Percentiles rank a stretch among this genome's conserved stretches.
These are phyloP conservation scores for Erpetoichthys calabaricus DNA, from an alignment of 2,797 vertebrate species.

Conservation along the genomic window DNA sequence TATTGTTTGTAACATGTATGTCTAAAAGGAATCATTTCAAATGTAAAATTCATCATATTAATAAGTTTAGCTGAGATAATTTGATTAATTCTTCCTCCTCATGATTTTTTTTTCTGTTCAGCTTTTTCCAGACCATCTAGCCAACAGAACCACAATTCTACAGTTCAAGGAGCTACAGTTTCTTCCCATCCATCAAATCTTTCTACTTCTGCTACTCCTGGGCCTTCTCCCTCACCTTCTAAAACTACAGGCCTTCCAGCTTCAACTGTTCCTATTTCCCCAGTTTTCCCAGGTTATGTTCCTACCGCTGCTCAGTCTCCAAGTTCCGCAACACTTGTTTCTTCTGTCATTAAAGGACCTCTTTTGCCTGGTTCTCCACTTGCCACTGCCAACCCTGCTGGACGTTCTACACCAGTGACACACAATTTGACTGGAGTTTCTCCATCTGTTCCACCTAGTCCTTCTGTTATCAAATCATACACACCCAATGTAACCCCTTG, in stretches of 20 bases:
- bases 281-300: slow-evolving; percentile 74
- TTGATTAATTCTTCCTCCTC: too few relatives aligned
- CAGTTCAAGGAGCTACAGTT: slow-evolving; percentile 45
- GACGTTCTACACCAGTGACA: slow-evolving; percentile 20
- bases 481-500: slow-evolving; percentile 56
- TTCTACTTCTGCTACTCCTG: slow-evolving; percentile 53
- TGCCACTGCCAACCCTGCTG: slow-evolving; percentile 28
- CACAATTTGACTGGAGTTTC: slow-evolving; percentile 14
- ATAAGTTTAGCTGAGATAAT: too few relatives aligned
- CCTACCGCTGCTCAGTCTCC: slow-evolving; percentile 45
- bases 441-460: slow-evolving; percentile 36
- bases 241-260: slow-evolving; percentile 58
- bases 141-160: slow-evolving; percentile 54
- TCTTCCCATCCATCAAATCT: slow-evolving; percentile 68
- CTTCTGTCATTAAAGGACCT: slow-evolving; percentile 73
- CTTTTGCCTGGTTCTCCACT: slow-evolving; percentile 39
- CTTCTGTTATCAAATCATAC: slow-evolving; percentile 55
- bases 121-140: slow-evolving; percentile 71
- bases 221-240: slow-evolving; percentile 51
- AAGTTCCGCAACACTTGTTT: slow-evolving; percentile 45
- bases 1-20: too few relatives aligned
- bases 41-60: too few relatives aligned
- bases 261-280: slow-evolving; percentile 54
- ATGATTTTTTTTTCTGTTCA: slow-evolving; percentile 34
- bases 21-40: too few relatives aligned